Evolutionary conservation across 2,113 vertebrate genomes (phyloP).

Genomic region (Psittacula cyanocephala): DNA sequence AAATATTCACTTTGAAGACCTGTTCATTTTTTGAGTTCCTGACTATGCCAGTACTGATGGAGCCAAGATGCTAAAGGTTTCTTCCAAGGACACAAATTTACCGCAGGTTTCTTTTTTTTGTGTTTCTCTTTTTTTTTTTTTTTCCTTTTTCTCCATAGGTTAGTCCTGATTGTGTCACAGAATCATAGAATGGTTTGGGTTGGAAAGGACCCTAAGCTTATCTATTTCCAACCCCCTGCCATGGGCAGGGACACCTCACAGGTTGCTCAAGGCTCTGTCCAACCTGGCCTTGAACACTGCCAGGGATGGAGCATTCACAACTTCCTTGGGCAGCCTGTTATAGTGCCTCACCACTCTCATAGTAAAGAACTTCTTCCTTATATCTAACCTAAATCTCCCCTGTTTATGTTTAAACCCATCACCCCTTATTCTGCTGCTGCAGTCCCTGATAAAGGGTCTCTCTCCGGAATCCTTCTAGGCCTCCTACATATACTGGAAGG

Average conservation of each 20-base stretch:
- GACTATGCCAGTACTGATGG: background rate
- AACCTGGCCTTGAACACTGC: background rate
- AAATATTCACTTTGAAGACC: background rate
- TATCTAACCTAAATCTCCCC: background rate
- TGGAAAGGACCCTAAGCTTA: background rate
- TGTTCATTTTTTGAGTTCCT: background rate
- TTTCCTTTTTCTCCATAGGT: background rate
- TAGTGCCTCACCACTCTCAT: background rate
- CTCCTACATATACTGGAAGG: background rate
- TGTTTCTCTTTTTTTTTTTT: background rate
- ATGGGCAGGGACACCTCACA: too few relatives aligned
- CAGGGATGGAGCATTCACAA: background rate
- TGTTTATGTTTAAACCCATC: background rate
- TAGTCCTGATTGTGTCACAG: background rate
- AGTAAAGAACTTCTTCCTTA: background rate
- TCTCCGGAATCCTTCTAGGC: background rate
- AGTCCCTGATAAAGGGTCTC: background rate
- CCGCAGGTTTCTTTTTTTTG: too few relatives aligned
- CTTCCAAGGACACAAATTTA: background rate
- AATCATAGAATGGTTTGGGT: background rate
- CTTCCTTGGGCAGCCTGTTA: background rate
- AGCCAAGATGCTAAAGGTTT: background rate
- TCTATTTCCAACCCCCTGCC: background rate
- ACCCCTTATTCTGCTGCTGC: background rate
- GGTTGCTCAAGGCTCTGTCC: background rate